These are phyloP conservation scores for Parazoanthus atlanticus DNA, from an alignment of 92 coral and sea anemone species.

Conservation along the genomic window DNA sequence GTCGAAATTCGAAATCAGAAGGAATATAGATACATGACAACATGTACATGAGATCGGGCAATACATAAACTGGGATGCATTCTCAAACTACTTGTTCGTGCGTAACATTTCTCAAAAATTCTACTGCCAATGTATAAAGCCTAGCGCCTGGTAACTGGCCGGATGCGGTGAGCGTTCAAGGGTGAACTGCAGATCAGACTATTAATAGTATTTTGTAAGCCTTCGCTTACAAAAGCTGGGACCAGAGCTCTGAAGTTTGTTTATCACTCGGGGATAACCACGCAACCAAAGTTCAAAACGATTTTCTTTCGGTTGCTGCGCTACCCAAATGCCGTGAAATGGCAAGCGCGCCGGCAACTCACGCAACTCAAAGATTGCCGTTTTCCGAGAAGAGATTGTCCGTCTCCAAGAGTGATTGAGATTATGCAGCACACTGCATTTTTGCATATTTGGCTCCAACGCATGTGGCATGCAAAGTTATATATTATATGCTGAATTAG, in stretches of 20 bases:
- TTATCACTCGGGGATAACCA: slow-evolving; percentile 12
- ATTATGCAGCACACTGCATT: background rate
- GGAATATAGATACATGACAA: background rate
- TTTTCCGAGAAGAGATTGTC: background rate
- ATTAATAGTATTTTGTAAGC: background rate
- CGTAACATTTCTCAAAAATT: background rate
- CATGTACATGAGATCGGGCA: background rate
- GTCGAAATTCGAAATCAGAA: background rate
- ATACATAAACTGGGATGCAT: background rate
- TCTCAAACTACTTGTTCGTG: background rate
- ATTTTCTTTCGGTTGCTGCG: background rate
- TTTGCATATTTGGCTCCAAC: background rate
- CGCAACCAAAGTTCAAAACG: slow-evolving; percentile 10
- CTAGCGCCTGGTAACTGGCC: background rate
- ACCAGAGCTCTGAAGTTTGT: slow-evolving; percentile 3
- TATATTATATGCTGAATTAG: background rate
- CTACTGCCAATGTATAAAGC: too few relatives aligned
- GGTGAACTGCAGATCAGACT: background rate
- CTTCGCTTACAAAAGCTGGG: background rate
- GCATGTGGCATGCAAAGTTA: background rate
- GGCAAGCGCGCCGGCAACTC: background rate
- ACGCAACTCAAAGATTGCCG: background rate
- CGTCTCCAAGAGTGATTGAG: background rate
- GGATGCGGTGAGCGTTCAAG: background rate
- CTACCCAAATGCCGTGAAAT: background rate